A percentile compares a stretch with the other conserved stretches of the same genome.
These are phyloP conservation scores for Phainopepla nitens DNA, from an alignment of 2,113 vertebrate genomes.

Conservation along the genomic window DNA sequence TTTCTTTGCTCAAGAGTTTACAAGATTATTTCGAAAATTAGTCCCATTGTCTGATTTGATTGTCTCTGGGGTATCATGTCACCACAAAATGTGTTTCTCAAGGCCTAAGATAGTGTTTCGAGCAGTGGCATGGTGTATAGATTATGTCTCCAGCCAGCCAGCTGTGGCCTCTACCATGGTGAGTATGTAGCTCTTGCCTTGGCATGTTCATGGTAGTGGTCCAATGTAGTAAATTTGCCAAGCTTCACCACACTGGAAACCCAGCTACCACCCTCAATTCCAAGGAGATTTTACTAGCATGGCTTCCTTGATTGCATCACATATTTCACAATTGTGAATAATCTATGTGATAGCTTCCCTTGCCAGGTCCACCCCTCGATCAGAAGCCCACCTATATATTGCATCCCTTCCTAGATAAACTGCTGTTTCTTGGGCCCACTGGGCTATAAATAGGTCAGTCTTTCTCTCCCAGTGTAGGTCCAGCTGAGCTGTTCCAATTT, in stretches of 20 bases:
- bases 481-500: no score
- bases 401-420: no score
- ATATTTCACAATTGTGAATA: no score
- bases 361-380: no score
- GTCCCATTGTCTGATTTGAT: rapidly evolving
- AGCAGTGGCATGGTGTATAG: neutral
- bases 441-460: no score
- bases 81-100: neutral
- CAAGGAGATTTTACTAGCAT: no score
- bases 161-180: neutral
- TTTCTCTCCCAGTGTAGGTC: no score
- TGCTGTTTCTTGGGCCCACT: no score
- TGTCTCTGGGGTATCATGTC: neutral
- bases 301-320: no score
- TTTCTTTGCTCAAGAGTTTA: neutral
- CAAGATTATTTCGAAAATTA: neutral
- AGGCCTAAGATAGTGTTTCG: neutral
- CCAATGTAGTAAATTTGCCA: neutral
- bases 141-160: neutral
- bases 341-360: no score
- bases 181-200: neutral
- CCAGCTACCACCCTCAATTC: neutral
- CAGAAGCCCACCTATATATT: no score
- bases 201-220: neutral
- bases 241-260: neutral